Evolutionary conservation across 2,113 vertebrate species (phyloP).

Genomic region (Pterocles orientalis): DNA sequence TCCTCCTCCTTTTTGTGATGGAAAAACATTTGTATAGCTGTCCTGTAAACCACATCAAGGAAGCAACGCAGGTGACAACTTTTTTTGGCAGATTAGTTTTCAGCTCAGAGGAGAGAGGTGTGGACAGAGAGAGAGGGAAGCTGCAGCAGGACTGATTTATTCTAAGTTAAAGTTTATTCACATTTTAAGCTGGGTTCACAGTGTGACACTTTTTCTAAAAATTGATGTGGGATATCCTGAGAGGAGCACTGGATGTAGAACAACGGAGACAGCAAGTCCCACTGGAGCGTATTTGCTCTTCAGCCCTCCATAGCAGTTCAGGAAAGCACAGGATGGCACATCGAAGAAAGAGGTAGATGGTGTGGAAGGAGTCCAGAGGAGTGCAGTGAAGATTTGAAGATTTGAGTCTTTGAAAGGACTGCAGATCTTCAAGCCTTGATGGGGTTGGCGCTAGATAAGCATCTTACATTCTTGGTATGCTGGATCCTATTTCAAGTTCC

Average conservation of each 20-base stretch:
- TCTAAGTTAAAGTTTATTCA: not conserved
- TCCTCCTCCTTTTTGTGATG: not conserved
- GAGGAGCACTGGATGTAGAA: not conserved
- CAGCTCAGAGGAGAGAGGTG: not conserved
- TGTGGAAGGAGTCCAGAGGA: not conserved
- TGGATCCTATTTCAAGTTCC: not conserved
- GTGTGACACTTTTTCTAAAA: not conserved
- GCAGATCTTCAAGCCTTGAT: not conserved
- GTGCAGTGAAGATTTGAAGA: not conserved
- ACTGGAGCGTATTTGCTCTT: not conserved
- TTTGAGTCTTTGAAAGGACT: not conserved
- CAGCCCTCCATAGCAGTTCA: not conserved
- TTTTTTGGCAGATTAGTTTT: not conserved
- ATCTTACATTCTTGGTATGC: not conserved
- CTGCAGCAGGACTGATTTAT: not conserved
- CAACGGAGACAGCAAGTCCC: not conserved
- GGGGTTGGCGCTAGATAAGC: not conserved
- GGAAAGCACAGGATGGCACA: not conserved
- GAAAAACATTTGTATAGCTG: not conserved
- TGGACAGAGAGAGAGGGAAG: not conserved
- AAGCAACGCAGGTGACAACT: not conserved
- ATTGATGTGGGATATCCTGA: not conserved
- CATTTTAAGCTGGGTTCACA: not conserved
- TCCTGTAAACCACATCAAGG: not conserved
- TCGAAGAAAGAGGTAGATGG: not conserved